Evolutionary conservation across 2,113 vertebrate genomes (phyloP).

Genomic region (Clarias macrocephalus): DNA sequence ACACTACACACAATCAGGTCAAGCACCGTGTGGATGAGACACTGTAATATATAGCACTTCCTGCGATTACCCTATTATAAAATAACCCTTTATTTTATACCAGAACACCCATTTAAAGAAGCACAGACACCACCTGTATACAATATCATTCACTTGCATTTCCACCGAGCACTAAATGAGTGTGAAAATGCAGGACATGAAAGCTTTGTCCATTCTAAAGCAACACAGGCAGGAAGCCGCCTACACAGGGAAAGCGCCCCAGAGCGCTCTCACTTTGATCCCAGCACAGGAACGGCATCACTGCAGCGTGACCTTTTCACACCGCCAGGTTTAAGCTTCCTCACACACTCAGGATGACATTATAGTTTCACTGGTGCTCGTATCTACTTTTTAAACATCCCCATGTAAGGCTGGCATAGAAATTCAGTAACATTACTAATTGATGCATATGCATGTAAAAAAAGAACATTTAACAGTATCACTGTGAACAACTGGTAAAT

Average conservation of each 20-base stretch:
- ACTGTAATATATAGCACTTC: conserved; percentile 13
- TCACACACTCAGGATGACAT: neutral
- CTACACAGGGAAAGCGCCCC: conserved; percentile 23
- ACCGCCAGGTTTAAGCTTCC: conserved; percentile 10
- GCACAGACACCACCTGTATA: neutral
- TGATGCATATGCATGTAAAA: too few relatives aligned
- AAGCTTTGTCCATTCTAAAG: conserved; percentile 30
- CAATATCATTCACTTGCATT: conserved; percentile 3
- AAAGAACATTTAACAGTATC: neutral
- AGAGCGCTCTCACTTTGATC: conserved; percentile 25
- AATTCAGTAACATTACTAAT: neutral
- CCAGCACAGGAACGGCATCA: conserved; percentile 6
- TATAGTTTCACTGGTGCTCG: neutral
- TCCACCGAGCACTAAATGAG: neutral
- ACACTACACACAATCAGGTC: neutral
- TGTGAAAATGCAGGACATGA: conserved; percentile 32
- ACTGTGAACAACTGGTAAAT: neutral
- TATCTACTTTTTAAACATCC: neutral
- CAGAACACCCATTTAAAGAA: neutral
- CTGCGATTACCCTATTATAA: conserved; percentile 11
- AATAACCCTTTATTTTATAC: conserved; percentile 17
- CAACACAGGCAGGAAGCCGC: conserved; percentile 38
- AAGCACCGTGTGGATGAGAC: neutral
- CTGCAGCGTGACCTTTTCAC: conserved; percentile 16
- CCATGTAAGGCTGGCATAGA: neutral